A percentile compares a stretch with the other conserved stretches of the same genome.
phyloP scores from a whole-genome alignment of 2,113 vertebrate species.

The Mirza zaza region DNA sequence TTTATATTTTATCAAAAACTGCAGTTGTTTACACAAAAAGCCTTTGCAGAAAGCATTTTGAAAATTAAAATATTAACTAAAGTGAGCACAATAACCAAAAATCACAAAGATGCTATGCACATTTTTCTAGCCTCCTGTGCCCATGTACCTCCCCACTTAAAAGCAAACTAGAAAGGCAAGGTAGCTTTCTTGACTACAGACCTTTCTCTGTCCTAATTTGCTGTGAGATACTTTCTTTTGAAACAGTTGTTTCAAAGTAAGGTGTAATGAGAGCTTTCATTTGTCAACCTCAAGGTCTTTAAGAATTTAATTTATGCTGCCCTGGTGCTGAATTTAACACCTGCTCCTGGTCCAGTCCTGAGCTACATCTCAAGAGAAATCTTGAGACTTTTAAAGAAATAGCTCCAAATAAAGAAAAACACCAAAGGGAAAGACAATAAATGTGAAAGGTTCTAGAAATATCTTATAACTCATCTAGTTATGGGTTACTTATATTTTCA shows the following conservation, averaged over 20 bases:
- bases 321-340: not conserved
- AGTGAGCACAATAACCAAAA: not conserved
- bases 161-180: not conserved
- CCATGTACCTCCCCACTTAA: not conserved
- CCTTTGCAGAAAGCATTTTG: not conserved
- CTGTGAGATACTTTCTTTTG: not conserved
- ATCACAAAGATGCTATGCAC: not conserved
- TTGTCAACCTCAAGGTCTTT: not conserved
- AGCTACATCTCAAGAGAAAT: not conserved
- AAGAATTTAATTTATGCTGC: not conserved
- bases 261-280: not conserved
- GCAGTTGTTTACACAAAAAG: not conserved
- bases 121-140: not conserved
- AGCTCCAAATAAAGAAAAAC: not conserved
- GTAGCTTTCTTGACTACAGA: not conserved
- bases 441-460: not conserved
- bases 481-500: not conserved
- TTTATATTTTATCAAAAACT: constrained; percentile 5
- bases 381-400: not conserved
- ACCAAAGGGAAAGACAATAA: not conserved
- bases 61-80: constrained; percentile 22
- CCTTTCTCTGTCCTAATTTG: not conserved
- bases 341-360: not conserved
- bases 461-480: not conserved
- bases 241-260: constrained; percentile 42